These are phyloP conservation scores for Argyresthia goedartella DNA, from an alignment of 2,888 invertebrate species.

Conservation along the genomic window DNA sequence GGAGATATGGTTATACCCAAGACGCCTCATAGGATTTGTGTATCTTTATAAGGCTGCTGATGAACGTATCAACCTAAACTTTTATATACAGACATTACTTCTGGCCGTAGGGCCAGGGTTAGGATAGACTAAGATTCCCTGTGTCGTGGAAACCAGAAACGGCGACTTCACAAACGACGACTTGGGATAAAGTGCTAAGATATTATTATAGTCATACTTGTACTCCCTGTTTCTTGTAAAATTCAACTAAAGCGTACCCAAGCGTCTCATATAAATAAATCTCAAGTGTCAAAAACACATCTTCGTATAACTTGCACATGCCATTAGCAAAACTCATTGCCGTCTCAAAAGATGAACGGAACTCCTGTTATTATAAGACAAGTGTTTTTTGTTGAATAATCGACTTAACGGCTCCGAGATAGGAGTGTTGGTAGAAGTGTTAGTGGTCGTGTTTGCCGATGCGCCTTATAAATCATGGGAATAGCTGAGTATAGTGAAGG, in stretches of 20 bases:
- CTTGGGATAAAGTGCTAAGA: neutral
- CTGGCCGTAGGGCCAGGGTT: no score
- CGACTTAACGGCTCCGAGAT: neutral
- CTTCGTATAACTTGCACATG: conserved; percentile 3
- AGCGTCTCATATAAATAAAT: neutral
- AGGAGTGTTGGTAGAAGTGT: neutral
- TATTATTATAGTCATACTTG: no score
- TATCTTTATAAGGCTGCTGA: no score
- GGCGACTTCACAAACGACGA: neutral
- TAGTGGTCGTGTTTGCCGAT: no score
- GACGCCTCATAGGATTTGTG: no score
- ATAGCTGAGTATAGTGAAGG: no score
- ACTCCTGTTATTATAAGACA: neutral
- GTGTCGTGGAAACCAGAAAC: neutral
- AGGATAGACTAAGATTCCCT: neutral
- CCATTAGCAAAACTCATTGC: conserved; percentile 2
- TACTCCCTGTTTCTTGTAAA: no score
- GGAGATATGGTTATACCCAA: no score
- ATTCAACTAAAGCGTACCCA: no score
- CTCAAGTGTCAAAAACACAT: conserved; percentile 1
- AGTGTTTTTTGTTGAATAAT: neutral
- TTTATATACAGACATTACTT: neutral
- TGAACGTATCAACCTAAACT: no score
- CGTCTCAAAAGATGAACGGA: neutral
- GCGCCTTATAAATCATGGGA: no score